phyloP scores from a whole-genome alignment of 2,888 invertebrate species.

The Eremobia ochroleuca region DNA sequence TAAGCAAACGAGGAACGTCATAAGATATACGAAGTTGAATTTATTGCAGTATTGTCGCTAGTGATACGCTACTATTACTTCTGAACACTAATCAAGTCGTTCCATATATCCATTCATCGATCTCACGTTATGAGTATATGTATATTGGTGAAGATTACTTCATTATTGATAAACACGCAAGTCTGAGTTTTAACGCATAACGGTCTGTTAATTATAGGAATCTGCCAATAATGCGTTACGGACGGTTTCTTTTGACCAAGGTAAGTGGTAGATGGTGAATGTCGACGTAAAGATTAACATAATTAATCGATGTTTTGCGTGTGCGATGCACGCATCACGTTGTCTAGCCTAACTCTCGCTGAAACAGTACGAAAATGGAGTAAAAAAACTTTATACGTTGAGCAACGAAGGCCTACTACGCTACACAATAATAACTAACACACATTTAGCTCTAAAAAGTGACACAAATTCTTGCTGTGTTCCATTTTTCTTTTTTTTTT shows the following conservation, averaged over 20 bases:
- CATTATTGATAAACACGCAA: neutral
- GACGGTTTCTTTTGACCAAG: constrained; percentile 20
- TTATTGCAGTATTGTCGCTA: too few species aligned
- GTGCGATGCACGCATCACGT: constrained; percentile 38
- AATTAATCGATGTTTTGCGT: constrained; percentile 58
- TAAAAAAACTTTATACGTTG: constrained; percentile 9
- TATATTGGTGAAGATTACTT: neutral
- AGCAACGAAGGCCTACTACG: constrained; percentile 14
- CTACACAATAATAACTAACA: neutral
- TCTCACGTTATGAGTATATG: neutral
- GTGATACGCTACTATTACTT: neutral
- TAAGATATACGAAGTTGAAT: too few species aligned
- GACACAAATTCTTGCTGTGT: neutral
- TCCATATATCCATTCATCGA: neutral
- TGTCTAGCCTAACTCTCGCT: constrained; percentile 31
- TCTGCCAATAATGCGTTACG: constrained; percentile 38
- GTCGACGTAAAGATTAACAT: constrained; percentile 49
- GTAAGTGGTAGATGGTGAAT: constrained; percentile 33
- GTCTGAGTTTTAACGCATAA: constrained; percentile 3
- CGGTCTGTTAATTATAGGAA: constrained; percentile 30
- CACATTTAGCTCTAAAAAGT: neutral
- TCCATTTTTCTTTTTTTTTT: neutral
- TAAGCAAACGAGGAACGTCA: too few species aligned
- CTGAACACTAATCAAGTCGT: neutral
- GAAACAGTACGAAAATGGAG: constrained; percentile 20